These are phyloP conservation scores for Diaperis boleti DNA, from an alignment of 2,888 invertebrate genomes.

Conservation along the genomic window DNA sequence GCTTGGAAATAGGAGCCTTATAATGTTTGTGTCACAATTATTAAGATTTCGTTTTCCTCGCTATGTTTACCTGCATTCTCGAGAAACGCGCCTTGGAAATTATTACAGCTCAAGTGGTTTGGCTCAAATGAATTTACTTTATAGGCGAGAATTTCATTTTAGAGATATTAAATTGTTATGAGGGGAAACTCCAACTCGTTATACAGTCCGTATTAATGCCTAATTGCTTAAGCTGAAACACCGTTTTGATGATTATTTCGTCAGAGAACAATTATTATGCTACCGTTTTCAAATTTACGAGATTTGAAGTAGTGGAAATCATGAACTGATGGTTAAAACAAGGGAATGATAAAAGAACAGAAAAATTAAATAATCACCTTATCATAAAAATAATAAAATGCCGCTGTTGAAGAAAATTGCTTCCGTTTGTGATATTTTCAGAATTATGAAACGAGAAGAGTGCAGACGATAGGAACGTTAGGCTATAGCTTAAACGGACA, in stretches of 20 bases:
- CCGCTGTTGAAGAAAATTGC: too few relatives aligned
- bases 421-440: not conserved
- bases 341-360: conserved; percentile 50
- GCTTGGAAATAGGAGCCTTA: conserved; percentile 45
- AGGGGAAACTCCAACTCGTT: conserved; percentile 50
- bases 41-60: conserved; percentile 65
- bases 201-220: conserved; percentile 44
- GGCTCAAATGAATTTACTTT: conserved; percentile 61
- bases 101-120: conserved; percentile 58
- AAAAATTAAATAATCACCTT: conserved; percentile 41
- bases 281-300: conserved; percentile 29
- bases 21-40: conserved; percentile 64
- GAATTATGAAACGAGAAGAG: conserved; percentile 15
- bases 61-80: conserved; percentile 60
- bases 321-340: conserved; percentile 61
- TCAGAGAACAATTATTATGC: conserved; percentile 14
- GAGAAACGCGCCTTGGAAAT: conserved; percentile 52
- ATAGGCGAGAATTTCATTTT: conserved; percentile 61
- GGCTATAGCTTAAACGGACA: conserved; percentile 27
- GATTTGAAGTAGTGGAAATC: too few relatives aligned
- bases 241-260: conserved; percentile 37
- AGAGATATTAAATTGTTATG: conserved; percentile 63
- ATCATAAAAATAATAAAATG: conserved; percentile 21
- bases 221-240: conserved; percentile 42
- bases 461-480: conserved; percentile 27